Conservation (phyloP, 2,113 vertebrate species). For the Myotis davidii region DNA sequence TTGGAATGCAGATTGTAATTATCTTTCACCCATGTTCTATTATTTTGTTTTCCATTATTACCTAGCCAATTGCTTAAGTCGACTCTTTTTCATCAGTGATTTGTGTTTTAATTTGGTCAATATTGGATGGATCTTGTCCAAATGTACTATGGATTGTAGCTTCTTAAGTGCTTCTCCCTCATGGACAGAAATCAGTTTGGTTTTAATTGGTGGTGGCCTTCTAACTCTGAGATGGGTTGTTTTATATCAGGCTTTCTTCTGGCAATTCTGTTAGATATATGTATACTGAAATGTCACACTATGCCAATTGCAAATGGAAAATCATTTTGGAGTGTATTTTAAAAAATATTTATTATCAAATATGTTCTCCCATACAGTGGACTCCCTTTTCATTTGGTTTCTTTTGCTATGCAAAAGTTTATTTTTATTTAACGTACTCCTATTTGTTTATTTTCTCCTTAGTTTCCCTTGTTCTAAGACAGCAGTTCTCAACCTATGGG, state of each 20-base stretch:
- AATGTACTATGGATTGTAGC: neutral
- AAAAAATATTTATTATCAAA: neutral
- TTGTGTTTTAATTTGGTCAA: conserved; percentile 53
- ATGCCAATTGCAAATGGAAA: neutral
- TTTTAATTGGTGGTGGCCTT: neutral
- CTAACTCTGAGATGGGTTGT: neutral
- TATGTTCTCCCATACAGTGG: too few species aligned
- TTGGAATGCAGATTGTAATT: neutral
- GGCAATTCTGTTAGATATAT: neutral
- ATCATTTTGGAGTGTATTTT: neutral
- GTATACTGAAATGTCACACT: neutral
- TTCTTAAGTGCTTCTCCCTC: neutral
- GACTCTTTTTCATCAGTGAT: neutral
- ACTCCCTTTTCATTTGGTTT: too few species aligned
- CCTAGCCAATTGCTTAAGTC: neutral
- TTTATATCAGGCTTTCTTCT: neutral
- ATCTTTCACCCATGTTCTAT: neutral
- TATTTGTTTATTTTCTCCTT: too few species aligned
- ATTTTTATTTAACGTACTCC: too few species aligned
- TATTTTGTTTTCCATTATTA: conserved; percentile 22
- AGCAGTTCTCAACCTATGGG: too few species aligned
- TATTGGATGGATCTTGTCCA: neutral
- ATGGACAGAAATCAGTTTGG: neutral
- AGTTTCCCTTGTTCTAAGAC: too few species aligned
- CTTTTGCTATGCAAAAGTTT: too few species aligned